Evolutionary conservation across 1,140 invertebrate genomes (phyloP).

Genomic region (Phymastichus coffea): DNA sequence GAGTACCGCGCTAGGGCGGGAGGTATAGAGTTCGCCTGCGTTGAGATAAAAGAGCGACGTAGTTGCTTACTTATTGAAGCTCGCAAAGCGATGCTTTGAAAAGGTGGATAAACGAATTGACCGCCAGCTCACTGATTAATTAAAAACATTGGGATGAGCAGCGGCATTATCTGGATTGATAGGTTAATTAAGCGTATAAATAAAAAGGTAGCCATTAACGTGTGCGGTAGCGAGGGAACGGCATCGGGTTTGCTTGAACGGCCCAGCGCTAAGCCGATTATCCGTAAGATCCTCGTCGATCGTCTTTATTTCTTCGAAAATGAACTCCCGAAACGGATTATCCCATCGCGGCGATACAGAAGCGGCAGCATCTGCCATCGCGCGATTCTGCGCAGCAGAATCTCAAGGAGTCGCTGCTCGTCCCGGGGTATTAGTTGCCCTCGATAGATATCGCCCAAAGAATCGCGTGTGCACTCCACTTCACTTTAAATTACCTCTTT

Average conservation of each 20-base stretch:
- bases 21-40: too few species aligned
- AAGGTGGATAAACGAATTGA: too few species aligned
- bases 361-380: constrained; percentile 18
- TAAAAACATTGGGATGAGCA: constrained; percentile 4
- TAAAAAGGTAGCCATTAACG: constrained; percentile 19
- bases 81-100: too few species aligned
- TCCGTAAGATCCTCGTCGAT: constrained; percentile 21
- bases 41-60: too few species aligned
- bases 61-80: too few species aligned
- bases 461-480: constrained; percentile 7
- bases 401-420: neutral
- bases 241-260: too few species aligned
- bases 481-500: constrained; percentile 38
- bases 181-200: constrained; percentile 19
- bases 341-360: constrained; percentile 30
- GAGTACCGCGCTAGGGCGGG: too few species aligned
- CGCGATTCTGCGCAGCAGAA: too few species aligned
- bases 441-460: constrained; percentile 38
- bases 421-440: constrained; percentile 35
- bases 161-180: neutral
- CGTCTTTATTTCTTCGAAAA: constrained; percentile 30
- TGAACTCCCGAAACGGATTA: constrained; percentile 41
- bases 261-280: constrained; percentile 23
- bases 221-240: neutral
- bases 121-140: constrained; percentile 8